These are phyloP conservation scores for Lepidotrigona ventralis DNA, from an alignment of 1,140 invertebrate species.

Conservation along the genomic window DNA sequence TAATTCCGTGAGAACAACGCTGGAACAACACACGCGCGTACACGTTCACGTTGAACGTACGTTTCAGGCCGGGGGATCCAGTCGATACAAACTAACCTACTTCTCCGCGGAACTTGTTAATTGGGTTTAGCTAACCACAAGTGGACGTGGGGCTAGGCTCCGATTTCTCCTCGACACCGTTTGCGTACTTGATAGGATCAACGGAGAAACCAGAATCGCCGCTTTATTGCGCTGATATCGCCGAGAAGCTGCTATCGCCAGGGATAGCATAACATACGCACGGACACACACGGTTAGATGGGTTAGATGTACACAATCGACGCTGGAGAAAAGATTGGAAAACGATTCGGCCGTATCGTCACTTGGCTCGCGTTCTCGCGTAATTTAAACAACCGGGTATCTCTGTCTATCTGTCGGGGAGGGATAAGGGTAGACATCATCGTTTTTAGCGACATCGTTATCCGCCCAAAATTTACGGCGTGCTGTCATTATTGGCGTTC, in stretches of 20 bases:
- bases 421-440: not conserved
- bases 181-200: constrained; percentile 36
- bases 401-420: not conserved
- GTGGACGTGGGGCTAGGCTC: constrained; percentile 40
- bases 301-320: no score
- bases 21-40: not conserved
- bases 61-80: constrained; percentile 6
- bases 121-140: constrained; percentile 40
- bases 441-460: constrained; percentile 33
- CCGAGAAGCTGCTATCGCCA: not conserved
- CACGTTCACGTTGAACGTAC: not conserved
- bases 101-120: constrained; percentile 56
- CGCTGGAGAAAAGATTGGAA: not conserved
- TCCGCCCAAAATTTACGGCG: constrained; percentile 41
- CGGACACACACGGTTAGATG: not conserved
- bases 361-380: not conserved
- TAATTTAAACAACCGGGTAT: not conserved
- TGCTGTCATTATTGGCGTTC: constrained; percentile 54
- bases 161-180: constrained; percentile 39
- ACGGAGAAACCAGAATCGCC: not conserved
- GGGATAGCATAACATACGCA: no score
- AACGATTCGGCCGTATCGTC: no score
- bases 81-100: constrained; percentile 48
- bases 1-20: not conserved
- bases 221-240: not conserved